Conservation (phyloP, 1,140 invertebrate species). For the Patella vulgata region DNA sequence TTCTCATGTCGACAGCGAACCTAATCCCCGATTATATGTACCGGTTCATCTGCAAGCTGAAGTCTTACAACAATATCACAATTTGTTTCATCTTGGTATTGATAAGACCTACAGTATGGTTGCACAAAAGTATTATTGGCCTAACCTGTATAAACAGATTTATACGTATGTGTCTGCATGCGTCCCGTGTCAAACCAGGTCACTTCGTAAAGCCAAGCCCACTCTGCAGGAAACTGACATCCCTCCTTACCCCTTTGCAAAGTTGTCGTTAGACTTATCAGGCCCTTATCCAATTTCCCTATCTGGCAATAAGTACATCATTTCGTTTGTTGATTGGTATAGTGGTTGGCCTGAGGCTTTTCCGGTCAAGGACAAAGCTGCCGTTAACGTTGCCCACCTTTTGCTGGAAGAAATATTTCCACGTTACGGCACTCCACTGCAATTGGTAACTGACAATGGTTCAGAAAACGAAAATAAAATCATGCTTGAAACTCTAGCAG, state of each 20-base stretch:
- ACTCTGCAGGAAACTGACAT: constrained; percentile 25
- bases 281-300: no score
- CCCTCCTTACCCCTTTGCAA: constrained; percentile 22
- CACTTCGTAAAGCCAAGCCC: constrained; percentile 8
- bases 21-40: constrained; percentile 12
- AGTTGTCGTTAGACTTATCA: no score
- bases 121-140: constrained; percentile 26
- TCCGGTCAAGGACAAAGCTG: constrained; percentile 11
- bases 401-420: constrained; percentile 37
- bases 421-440: no score
- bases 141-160: constrained; percentile 25
- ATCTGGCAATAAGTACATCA: constrained; percentile 30
- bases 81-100: constrained; percentile 21
- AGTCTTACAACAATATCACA: constrained; percentile 26
- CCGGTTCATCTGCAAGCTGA: constrained; percentile 1
- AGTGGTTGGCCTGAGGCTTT: constrained; percentile 31
- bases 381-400: constrained; percentile 23
- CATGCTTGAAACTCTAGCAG: no score
- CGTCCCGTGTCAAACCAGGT: constrained; percentile 25
- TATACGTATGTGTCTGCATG: constrained; percentile 12
- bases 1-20: constrained; percentile 18
- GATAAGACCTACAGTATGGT: constrained; percentile 15
- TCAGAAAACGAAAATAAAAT: constrained; percentile 25
- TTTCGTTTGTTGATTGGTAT: constrained; percentile 20
- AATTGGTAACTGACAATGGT: constrained; percentile 31